phyloP scores from a whole-genome alignment of 1,140 invertebrate genomes.

The Marisa cornuarietis region DNA sequence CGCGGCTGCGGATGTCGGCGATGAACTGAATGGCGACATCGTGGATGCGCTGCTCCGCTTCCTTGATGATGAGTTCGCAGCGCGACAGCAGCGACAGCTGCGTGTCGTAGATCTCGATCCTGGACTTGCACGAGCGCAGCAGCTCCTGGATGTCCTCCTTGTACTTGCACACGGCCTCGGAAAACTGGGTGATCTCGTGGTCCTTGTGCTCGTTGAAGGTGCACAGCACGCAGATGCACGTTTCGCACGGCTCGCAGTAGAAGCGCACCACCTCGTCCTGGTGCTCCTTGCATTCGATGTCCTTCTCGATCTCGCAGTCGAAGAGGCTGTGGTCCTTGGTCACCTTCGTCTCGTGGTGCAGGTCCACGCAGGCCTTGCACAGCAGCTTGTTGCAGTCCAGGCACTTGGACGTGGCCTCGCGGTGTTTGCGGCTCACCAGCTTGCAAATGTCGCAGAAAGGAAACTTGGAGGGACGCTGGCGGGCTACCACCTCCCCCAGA shows the following conservation, averaged over 20 bases:
- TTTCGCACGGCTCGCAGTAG: conserved; percentile 67
- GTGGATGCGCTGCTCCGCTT: conserved; percentile 60
- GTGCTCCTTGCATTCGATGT: conserved; percentile 67
- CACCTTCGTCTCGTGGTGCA: conserved; percentile 65
- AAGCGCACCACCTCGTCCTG: conserved; percentile 65
- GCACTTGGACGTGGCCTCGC: conserved; percentile 66
- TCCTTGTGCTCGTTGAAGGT: conserved; percentile 68
- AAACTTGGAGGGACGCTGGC: conserved; percentile 63
- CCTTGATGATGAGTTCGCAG: conserved; percentile 61
- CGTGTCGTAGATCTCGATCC: conserved; percentile 59
- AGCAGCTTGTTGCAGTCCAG: conserved; percentile 67
- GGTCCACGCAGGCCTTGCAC: conserved; percentile 63
- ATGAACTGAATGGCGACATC: conserved; percentile 64
- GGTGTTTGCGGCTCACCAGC: conserved; percentile 61
- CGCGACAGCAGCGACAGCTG: conserved; percentile 55
- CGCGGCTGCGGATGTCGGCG: conserved; percentile 58
- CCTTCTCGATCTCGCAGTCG: conserved; percentile 67
- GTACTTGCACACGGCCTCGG: conserved; percentile 64
- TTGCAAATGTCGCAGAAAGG: conserved; percentile 68
- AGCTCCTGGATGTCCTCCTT: conserved; percentile 62
- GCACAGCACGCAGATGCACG: conserved; percentile 66
- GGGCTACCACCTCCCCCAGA: conserved; percentile 62
- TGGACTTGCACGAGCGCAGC: conserved; percentile 60
- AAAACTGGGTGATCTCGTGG: conserved; percentile 66
- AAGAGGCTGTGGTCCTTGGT: conserved; percentile 66